Percentiles rank a stretch among this genome's conserved stretches.
Evolutionary conservation across 2,888 invertebrate species (phyloP).

Genomic region (Cerastis leucographa): DNA sequence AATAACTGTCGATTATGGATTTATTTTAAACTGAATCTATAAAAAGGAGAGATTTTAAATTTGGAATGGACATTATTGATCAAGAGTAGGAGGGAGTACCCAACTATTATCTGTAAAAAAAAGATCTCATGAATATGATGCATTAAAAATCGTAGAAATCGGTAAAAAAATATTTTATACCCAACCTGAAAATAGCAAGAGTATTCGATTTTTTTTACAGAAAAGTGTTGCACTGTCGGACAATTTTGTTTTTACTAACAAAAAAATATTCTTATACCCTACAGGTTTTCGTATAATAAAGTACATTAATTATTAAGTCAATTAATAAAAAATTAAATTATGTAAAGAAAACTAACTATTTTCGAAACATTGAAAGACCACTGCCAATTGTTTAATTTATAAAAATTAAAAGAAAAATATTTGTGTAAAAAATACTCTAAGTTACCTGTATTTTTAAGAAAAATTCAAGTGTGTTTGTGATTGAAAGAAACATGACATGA

Average conservation of each 20-base stretch:
- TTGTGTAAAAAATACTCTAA: conserved; percentile 74
- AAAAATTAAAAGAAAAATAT: conserved; percentile 52
- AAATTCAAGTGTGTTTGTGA: conserved; percentile 46
- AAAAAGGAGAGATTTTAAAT: neutral
- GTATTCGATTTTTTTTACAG: neutral
- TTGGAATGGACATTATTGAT: neutral
- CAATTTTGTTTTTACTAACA: conserved; percentile 30
- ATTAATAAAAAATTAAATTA: conserved; percentile 59
- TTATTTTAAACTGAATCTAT: neutral
- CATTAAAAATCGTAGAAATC: neutral
- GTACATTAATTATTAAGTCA: conserved; percentile 62
- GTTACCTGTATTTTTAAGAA: conserved; percentile 77
- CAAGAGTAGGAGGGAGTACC: neutral
- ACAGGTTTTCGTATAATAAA: conserved; percentile 78
- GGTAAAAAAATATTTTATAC: neutral
- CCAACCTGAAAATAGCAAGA: neutral
- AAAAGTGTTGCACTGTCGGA: conserved; percentile 15
- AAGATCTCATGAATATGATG: neutral
- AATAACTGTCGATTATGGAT: neutral
- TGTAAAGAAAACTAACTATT: conserved; percentile 49
- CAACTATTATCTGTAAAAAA: neutral
- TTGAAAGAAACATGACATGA: conserved; percentile 33
- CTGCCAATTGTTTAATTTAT: conserved; percentile 77
- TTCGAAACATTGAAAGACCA: conserved; percentile 62
- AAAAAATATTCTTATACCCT: conserved; percentile 64